Conservation (phyloP, 2,113 vertebrate species). For the Cricetomys ansorgei region DNA sequence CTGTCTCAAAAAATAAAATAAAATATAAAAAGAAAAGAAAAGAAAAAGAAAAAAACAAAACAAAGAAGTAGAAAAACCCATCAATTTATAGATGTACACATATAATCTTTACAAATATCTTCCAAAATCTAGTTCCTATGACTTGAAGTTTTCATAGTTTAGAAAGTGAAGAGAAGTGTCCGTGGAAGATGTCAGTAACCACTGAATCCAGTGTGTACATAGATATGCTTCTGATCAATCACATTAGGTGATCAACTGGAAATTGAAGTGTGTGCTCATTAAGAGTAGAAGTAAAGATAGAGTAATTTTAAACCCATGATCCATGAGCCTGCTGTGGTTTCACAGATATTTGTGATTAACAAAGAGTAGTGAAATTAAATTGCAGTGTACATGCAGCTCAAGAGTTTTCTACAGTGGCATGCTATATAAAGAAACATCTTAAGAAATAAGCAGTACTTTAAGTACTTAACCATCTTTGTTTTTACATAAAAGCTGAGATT, state of each 20-base stretch:
- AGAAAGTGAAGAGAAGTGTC: background rate
- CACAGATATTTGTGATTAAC: background rate
- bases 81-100: no score
- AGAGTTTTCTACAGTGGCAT: background rate
- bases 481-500: background rate
- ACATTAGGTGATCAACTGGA: background rate
- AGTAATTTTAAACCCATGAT: background rate
- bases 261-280: conserved; percentile 7
- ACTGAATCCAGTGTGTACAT: background rate
- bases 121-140: conserved; percentile 28
- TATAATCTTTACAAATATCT: background rate
- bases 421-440: background rate
- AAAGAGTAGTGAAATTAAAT: conserved; percentile 13
- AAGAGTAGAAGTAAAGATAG: background rate
- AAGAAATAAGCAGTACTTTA: background rate
- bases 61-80: no score
- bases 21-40: no score
- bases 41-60: no score
- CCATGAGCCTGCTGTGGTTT: background rate
- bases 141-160: conserved; percentile 21
- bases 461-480: background rate
- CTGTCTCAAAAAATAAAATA: no score
- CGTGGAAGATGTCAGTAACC: background rate
- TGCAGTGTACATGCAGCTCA: background rate
- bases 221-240: background rate